Conservation (phyloP, 2,888 invertebrate species). For the Athalia rosae region DNA sequence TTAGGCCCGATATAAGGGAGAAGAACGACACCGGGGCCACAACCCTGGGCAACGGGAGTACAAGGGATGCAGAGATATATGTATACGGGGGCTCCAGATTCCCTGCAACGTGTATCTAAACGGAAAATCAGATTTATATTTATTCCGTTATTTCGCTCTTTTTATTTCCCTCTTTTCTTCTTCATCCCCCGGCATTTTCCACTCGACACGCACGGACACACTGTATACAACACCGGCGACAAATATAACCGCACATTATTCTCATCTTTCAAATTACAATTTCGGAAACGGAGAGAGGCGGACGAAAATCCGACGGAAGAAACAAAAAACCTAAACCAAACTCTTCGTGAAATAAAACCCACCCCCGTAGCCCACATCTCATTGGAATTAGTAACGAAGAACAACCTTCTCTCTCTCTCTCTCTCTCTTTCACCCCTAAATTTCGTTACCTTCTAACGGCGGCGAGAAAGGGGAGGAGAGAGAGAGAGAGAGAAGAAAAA, state of each 20-base stretch:
- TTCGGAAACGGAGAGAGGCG: not conserved
- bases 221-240: too few relatives aligned
- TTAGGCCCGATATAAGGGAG: constrained; percentile 43
- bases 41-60: not conserved
- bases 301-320: not conserved
- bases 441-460: not conserved
- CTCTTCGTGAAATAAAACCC: too few relatives aligned
- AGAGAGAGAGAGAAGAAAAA: not conserved
- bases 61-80: constrained; percentile 20
- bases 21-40: not conserved
- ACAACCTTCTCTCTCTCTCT: not conserved
- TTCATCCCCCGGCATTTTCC: constrained; percentile 53
- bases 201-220: constrained; percentile 43
- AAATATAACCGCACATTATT: constrained; percentile 51
- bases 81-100: constrained; percentile 7
- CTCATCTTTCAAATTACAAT: constrained; percentile 23
- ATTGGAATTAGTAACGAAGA: not conserved
- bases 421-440: not conserved
- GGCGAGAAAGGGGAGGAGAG: not conserved
- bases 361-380: too few relatives aligned
- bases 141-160: constrained; percentile 55
- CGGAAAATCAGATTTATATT: constrained; percentile 65
- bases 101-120: constrained; percentile 56
- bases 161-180: constrained; percentile 46
- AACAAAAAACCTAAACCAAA: too few relatives aligned